Evolutionary conservation across 2,888 invertebrate species (phyloP), one percentile per base, ranked within the genome.

Genomic region (Congeria kusceri): DNA sequence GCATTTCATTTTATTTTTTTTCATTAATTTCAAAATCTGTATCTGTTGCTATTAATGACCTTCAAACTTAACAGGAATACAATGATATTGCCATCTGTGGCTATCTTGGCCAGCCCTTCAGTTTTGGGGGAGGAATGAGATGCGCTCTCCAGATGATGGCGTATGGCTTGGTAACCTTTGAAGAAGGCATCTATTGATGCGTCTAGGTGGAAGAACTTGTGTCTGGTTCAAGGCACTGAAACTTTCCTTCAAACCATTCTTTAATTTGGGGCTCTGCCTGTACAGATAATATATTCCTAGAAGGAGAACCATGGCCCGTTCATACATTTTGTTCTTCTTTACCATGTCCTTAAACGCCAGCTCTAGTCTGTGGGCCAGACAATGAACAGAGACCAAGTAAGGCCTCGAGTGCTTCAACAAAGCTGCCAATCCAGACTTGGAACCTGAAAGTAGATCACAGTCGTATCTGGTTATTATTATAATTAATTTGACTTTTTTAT

Each of bases 311-410:
- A n/a, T 65, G 39, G 44, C 15, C 59, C 65, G 74, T 3, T 74
- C 78, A 69, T 74, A 79, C 15, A 7, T 20, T 23, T 47, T 23
- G 46, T 11, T 23, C 44, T 29, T 49, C 57, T 79, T 78, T 15
- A 79, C 58, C 5, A 71, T 64, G 59, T 79, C 79, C 32, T 75
- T 79, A 44, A 75, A 79, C 3, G 79, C 57, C 3, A 75, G 64
- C 20, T 79, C 75, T 4, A 79, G 67, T 3, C 70, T 27, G 57
- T 79, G 78, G 20, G 70, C 74, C 27, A 75, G 29, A 39, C 71
- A 75, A 28, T 75, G 75, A 5, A 58, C 49, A 3, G 25, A 39
- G 9, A 70, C 57, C 2, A 75, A 28, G n/a, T n/a, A n/a, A n/a
- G 73, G 75, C 15, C 59, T 46, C 9, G 28, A 25, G 20, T 61